Evolutionary conservation across 2,797 vertebrate species (phyloP), one percentile per base, ranked within the genome.

Genomic region (Molothrus ater): DNA sequence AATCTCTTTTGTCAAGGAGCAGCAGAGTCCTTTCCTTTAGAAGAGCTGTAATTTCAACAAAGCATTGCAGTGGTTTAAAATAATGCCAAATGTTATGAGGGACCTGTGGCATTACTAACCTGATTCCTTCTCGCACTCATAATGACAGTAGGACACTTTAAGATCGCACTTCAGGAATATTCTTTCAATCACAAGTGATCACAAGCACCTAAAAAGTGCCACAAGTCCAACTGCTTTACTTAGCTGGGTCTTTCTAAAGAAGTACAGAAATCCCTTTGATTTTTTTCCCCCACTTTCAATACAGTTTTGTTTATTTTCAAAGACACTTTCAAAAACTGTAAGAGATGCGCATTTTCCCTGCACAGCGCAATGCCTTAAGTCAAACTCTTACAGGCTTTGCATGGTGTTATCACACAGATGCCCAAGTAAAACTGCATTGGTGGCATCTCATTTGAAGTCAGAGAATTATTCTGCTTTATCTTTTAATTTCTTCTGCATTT

Each of bases 381-480:
- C 45, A 57, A 75, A 74, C 36, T 61, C 31, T 20, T 48, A 68
- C 17, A 17, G 47, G 22, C 17, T 85, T 64, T 74, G 51, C 19
- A 28, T 34, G 45, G 9, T 43, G 34, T 69, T 63, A 60, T 61
- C 82, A 69, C 36, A 28, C 43, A 19, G 32, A 68, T 74, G 60
- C 76, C 73, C 63, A 59, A 72, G 78, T 34, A 85, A 70, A 80
- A 64, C 25, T 63, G 20, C 8, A 9, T n/a, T 68, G 61, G 13
- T 90, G 40, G 10, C 36, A 25, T 18, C 10, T 86, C 31, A 48
- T 84, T 56, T 86, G 51, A 96, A 75, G 76, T 24, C 6, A 84
- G 26, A 31, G 36, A 86, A 93, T 96, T 84, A 88, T 65, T 93
- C 92, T 96, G 53, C 60, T 95, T 94, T 95, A 86, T 75, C 34